A percentile compares a stretch with the other conserved stretches of the same genome.
Evolutionary conservation across 2,888 invertebrate genomes (phyloP).

Genomic region (Marasmarcha lunaedactyla): DNA sequence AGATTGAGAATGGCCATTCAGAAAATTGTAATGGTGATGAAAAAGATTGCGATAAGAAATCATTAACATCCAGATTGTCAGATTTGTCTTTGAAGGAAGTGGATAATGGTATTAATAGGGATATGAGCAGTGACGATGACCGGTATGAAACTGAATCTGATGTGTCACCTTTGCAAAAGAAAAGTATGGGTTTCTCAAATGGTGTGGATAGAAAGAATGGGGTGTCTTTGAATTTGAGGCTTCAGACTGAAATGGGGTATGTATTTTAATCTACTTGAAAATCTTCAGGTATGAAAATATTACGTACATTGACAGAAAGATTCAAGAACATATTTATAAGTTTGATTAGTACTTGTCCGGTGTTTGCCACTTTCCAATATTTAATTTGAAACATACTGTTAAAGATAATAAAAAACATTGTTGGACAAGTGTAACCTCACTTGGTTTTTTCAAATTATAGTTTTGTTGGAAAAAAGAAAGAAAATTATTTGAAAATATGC

Average conservation of each 20-base stretch:
- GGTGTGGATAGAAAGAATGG: slow-evolving; percentile 44
- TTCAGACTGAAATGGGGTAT: slow-evolving; percentile 61
- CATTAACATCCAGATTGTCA: slow-evolving; percentile 38
- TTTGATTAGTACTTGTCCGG: too few relatives aligned
- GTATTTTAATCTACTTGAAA: slow-evolving; percentile 5
- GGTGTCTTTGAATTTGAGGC: slow-evolving; percentile 50
- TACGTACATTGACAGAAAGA: too few relatives aligned
- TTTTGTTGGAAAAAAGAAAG: too few relatives aligned
- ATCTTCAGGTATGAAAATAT: too few relatives aligned
- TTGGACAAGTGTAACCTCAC: too few relatives aligned
- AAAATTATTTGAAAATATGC: too few relatives aligned
- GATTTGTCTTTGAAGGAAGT: slow-evolving; percentile 48
- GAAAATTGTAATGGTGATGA: slow-evolving; percentile 20
- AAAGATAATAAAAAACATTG: too few relatives aligned
- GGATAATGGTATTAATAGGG: slow-evolving; percentile 33
- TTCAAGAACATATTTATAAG: too few relatives aligned
- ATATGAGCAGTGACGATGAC: slow-evolving; percentile 49
- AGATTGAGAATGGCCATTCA: slow-evolving; percentile 18
- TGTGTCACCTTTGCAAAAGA: slow-evolving; percentile 33
- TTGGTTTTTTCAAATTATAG: too few relatives aligned
- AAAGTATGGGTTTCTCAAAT: slow-evolving; percentile 24
- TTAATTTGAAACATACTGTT: too few relatives aligned
- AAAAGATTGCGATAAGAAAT: slow-evolving; percentile 29
- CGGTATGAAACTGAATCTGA: slow-evolving; percentile 47
- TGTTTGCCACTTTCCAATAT: too few relatives aligned